A percentile compares a stretch with the other conserved stretches of the same genome.
phyloP scores from a whole-genome alignment of 2,113 vertebrate species.

The Limanda limanda region DNA sequence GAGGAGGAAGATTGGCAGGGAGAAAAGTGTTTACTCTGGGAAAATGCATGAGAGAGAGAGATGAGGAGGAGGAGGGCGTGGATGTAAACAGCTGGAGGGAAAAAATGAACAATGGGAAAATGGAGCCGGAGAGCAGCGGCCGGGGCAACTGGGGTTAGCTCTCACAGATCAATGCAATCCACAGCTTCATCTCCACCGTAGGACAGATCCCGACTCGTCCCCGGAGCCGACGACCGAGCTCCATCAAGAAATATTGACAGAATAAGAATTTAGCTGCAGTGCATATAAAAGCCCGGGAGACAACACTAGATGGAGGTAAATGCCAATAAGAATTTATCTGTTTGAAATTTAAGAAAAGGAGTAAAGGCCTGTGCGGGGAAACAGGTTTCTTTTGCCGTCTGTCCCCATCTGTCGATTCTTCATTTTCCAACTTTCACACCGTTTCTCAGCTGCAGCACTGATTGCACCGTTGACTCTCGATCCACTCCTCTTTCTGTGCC shows the following conservation, averaged over 20 bases:
- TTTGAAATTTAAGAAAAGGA: constrained; percentile 2
- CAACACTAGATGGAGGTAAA: constrained; percentile 19
- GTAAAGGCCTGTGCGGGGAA: neutral
- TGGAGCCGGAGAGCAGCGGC: constrained; percentile 46
- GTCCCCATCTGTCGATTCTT: constrained; percentile 49
- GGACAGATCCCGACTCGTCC: constrained; percentile 34
- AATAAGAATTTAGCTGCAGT: constrained; percentile 43
- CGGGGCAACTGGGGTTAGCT: constrained; percentile 55
- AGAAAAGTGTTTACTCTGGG: constrained; percentile 72
- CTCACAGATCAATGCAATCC: constrained; percentile 74
- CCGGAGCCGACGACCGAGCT: constrained; percentile 48
- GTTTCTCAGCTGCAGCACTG: constrained; percentile 56
- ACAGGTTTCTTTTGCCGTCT: neutral
- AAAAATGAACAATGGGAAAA: constrained; percentile 71
- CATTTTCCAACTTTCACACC: constrained; percentile 52
- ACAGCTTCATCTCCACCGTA: constrained; percentile 48
- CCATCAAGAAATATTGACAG: constrained; percentile 57
- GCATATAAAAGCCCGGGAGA: constrained; percentile 14
- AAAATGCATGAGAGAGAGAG: constrained; percentile 61
- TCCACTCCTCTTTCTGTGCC: constrained; percentile 35
- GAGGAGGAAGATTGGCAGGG: constrained; percentile 60
- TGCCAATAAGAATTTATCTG: constrained; percentile 26
- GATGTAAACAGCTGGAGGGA: constrained; percentile 74
- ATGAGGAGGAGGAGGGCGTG: constrained; percentile 43
- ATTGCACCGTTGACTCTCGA: constrained; percentile 52